phyloP scores from a whole-genome alignment of 2,888 invertebrate species.

The Xylocampa areola region DNA sequence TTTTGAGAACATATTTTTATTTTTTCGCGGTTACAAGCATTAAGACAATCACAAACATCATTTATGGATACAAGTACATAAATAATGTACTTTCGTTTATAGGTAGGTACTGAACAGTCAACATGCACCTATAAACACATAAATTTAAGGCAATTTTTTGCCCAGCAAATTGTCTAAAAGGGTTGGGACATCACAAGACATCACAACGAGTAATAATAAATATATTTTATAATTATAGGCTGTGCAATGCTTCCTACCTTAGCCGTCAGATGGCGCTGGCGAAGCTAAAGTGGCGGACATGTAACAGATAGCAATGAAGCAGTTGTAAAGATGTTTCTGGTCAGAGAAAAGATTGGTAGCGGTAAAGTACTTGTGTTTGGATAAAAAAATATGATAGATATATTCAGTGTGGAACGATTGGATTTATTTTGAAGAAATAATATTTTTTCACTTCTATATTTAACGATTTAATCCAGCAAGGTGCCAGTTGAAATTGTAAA shows the following conservation, averaged over 20 bases:
- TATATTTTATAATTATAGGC: slow-evolving; percentile 18
- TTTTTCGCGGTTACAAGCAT: not conserved
- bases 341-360: slow-evolving; percentile 37
- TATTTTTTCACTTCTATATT: too few species aligned
- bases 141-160: not conserved
- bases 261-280: slow-evolving; percentile 68
- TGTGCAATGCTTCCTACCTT: slow-evolving; percentile 64
- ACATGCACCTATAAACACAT: not conserved
- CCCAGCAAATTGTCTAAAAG: too few species aligned
- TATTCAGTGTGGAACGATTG: too few species aligned
- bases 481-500: too few species aligned
- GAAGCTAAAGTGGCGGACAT: slow-evolving; percentile 66
- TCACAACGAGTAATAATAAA: not conserved
- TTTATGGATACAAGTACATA: not conserved
- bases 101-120: not conserved
- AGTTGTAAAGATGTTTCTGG: slow-evolving; percentile 70
- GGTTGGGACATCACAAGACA: too few species aligned
- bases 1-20: too few species aligned
- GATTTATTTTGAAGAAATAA: too few species aligned
- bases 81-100: not conserved
- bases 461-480: too few species aligned
- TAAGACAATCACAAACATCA: too few species aligned
- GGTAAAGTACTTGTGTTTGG: slow-evolving; percentile 25
- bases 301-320: slow-evolving; percentile 71
- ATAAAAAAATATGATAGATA: not conserved